Evolutionary conservation across 1,140 invertebrate genomes (phyloP), one percentile per base, ranked within the genome.

Genomic region (Physella acuta): DNA sequence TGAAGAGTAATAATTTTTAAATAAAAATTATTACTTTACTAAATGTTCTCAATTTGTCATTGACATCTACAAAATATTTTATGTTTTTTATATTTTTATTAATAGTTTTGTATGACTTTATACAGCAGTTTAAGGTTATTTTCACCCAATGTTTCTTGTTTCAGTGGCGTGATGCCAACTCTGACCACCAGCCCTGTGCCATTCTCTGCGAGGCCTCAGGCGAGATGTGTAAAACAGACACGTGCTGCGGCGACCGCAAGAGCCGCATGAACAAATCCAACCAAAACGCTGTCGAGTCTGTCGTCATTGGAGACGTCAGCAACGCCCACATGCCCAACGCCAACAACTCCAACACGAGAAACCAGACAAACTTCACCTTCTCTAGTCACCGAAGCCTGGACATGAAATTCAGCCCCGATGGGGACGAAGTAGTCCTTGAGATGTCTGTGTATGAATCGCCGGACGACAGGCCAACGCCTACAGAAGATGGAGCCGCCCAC

Each of bases 371-470:
- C n/a, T 28, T 20, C 20, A 30, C 62, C 20, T 64, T 64, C 14
- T 51, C 51, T 52, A 66, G 64, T 20, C 26, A n/a, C 17, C 64
- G 5, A 14, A 66, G 64, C 49, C 64, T 66, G 64, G 64, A 66
- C 33, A 52, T 66, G 51, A 55, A 66, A 52, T 66, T 68, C 55
- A 68, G 66, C 33, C 66, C 30, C 24, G 55, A 68, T 49, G 66
- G 66, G 2, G 66, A 68, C 37, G 66, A 68, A 30, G 36, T 68
- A 16, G 66, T 68, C 31, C 28, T 68, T 37, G 66, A 68, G n/a
- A 31, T 68, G 55, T 60, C 55, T 3, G 39, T 56, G 30, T 5
- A 11, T 49, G n/a, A 49, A n/a, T n/a, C n/a, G n/a, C n/a, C n/a
- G n/a, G n/a, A n/a, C n/a, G n/a, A n/a, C n/a, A n/a, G n/a, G n/a